Base-by-base conservation (phyloP, 2,113 vertebrate species). In the Syrmaticus mikado region DNA sequence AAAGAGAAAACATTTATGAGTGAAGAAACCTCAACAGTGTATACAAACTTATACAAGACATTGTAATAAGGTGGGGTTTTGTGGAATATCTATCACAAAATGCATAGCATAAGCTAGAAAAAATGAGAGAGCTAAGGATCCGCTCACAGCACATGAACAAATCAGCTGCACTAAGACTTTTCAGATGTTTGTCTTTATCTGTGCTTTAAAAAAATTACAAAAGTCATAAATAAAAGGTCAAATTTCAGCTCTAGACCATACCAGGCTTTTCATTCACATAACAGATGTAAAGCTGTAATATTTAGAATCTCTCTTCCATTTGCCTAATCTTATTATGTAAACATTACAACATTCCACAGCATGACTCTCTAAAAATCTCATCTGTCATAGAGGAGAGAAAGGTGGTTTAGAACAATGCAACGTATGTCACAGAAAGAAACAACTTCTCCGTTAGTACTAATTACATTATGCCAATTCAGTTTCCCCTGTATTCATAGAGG, bases 381-480 rank as follows among this genome's bases (percentile, higher is more conserved):
- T 2, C 11, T 55, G 61, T 48, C 32, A 58, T 11, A 61, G 52
- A 53, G 30, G 34, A 22, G 73, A 45, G 13, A 12, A 16, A 67
- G 36, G 50, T 3, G 2, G 32, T 45, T 83, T 84, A 86, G 6
- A 50, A 57, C 76, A 74, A 43, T 45, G 52, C 34, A 34, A 28
- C 27, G 25, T 28, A 53, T 28, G 41, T 52, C 45, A 45, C 30
- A 61, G 21, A 24, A 73, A 77, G 45, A 88, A 90, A 53, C 1
- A 3, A 30, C n/a, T 28, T 28, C 48, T 83, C 43, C 20, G 14
- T 57, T 32, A 53, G 20, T 30, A 60, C 14, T 34, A 27, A 0
- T 21, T 30, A 27, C 18, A 27, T 0, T 0, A 46, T 5, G 13
- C 28, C 0, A 0, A 61, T 27, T 73, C 41, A 32, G 1, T 11